Conservation (phyloP, 2,113 vertebrate genomes). For the Tonatia bakeri region DNA sequence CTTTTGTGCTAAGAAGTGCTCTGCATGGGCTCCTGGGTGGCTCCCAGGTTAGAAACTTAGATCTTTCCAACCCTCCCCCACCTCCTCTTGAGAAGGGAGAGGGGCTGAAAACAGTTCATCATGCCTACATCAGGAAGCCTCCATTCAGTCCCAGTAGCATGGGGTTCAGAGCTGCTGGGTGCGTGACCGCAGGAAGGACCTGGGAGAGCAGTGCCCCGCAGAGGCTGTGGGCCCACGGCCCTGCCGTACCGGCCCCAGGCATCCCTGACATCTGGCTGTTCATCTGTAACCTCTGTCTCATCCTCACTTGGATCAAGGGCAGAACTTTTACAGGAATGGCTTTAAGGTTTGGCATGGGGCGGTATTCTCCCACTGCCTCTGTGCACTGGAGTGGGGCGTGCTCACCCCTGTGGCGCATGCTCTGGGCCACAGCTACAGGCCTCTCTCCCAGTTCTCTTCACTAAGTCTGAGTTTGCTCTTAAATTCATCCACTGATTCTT, state of each 20-base stretch:
- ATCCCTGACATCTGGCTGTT: background rate
- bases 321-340: background rate
- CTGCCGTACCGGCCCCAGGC: too few species aligned
- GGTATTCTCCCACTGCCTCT: background rate
- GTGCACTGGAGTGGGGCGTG: background rate
- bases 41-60: background rate
- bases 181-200: background rate
- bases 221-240: background rate
- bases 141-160: background rate
- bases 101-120: background rate
- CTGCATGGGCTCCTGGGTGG: background rate
- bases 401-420: background rate
- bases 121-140: background rate
- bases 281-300: background rate
- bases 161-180: background rate
- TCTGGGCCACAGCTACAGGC: background rate
- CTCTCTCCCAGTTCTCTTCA: background rate
- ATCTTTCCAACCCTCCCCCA: background rate
- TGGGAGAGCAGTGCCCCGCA: background rate
- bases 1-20: background rate
- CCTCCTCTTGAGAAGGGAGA: background rate
- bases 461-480: background rate
- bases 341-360: background rate
- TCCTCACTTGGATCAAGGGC: background rate
- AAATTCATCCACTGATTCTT: background rate